phyloP scores from a whole-genome alignment of 2,888 invertebrate genomes.

The Heliconius hortense region DNA sequence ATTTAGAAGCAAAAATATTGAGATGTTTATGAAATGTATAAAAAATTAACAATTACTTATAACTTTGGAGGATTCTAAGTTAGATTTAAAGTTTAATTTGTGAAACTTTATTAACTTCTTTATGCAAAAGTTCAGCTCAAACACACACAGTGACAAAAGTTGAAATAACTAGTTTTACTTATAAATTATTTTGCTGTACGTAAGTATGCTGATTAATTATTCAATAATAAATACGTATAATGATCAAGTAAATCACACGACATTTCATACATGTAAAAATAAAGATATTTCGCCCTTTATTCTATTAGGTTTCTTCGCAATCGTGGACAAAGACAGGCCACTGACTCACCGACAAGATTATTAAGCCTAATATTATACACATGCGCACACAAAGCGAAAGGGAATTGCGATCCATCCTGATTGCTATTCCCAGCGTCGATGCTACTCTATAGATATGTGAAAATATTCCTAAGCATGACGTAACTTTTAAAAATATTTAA shows the following conservation, averaged over 20 bases:
- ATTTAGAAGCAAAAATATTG: too few relatives aligned
- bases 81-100: too few relatives aligned
- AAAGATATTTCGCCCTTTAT: conserved; percentile 31
- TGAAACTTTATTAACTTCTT: neutral
- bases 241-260: neutral
- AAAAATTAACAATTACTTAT: too few relatives aligned
- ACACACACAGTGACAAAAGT: neutral
- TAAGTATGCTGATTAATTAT: neutral
- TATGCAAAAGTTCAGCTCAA: neutral
- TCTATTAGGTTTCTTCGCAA: conserved; percentile 46
- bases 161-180: neutral
- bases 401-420: conserved; percentile 49
- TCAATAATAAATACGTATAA: neutral
- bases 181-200: too few relatives aligned
- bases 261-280: neutral
- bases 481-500: conserved; percentile 43
- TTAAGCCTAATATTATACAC: conserved; percentile 64
- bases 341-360: conserved; percentile 70
- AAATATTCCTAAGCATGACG: conserved; percentile 51
- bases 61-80: too few relatives aligned
- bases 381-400: conserved; percentile 50
- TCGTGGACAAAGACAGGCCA: conserved; percentile 60
- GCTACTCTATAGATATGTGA: conserved; percentile 50
- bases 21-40: too few relatives aligned
- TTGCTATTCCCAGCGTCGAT: conserved; percentile 58